These are phyloP conservation scores for Pomacea canaliculata DNA, from an alignment of 2,888 invertebrate species.

Conservation along the genomic window DNA sequence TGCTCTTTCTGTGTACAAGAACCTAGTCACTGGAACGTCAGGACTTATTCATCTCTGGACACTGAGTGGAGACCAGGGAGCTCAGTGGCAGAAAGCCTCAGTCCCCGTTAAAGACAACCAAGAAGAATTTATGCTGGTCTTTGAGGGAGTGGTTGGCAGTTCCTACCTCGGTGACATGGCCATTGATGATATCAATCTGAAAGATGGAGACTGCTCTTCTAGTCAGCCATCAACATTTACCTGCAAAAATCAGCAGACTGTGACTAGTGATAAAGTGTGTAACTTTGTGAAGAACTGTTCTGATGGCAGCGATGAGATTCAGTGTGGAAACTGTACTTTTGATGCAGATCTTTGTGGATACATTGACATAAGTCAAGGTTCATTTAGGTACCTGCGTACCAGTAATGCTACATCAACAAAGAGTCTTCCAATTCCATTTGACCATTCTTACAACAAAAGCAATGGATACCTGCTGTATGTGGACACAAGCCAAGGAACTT, in stretches of 20 bases:
- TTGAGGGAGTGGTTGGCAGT: slow-evolving; percentile 53
- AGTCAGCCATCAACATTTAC: background rate
- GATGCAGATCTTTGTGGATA: slow-evolving; percentile 51
- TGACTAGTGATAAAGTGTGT: slow-evolving; percentile 47
- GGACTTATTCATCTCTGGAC: slow-evolving; percentile 12
- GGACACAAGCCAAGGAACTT: slow-evolving; percentile 71
- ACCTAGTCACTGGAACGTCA: slow-evolving; percentile 45
- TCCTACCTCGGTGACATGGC: slow-evolving; percentile 53
- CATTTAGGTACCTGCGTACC: slow-evolving; percentile 50
- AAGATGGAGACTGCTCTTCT: slow-evolving; percentile 43
- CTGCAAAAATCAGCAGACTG: slow-evolving; percentile 4
- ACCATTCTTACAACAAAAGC: slow-evolving; percentile 52
- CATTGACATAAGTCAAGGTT: slow-evolving; percentile 49
- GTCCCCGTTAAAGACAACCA: slow-evolving; percentile 31
- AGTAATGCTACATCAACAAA: slow-evolving; percentile 44
- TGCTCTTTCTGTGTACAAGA: slow-evolving; percentile 50
- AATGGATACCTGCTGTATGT: slow-evolving; percentile 78
- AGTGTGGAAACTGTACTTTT: slow-evolving; percentile 62
- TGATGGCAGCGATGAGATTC: slow-evolving; percentile 52
- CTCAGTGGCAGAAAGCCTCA: slow-evolving; percentile 42
- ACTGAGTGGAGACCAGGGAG: slow-evolving; percentile 47
- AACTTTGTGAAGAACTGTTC: slow-evolving; percentile 56
- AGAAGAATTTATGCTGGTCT: slow-evolving; percentile 42
- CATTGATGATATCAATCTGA: slow-evolving; percentile 54
- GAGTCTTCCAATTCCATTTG: slow-evolving; percentile 48